Base-by-base conservation (phyloP, 2,888 invertebrate genomes). In the Osmoderma eremita region DNA sequence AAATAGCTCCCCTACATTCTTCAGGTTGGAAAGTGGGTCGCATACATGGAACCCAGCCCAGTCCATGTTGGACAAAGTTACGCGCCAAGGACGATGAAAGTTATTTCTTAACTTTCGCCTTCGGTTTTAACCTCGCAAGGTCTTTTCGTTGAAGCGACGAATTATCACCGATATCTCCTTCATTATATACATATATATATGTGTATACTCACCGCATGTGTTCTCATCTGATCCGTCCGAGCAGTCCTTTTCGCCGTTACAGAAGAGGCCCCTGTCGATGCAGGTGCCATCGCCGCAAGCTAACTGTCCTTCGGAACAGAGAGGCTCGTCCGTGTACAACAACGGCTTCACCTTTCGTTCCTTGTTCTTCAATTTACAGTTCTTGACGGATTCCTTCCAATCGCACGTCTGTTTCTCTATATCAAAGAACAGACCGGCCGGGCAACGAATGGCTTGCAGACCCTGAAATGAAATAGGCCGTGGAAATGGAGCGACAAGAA, bases 361-460 rank as follows among this genome's bases (percentile, higher is more conserved):
- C 81, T 95, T 95, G 83, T 91, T 93, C 86, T 94, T 94, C 76
- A 91, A 80, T 79, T 94, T 94, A 85, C 95, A 96, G 83, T 95
- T 95, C 82, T 93, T 94, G n/a, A 95, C 95, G 1, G 94, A 88
- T 71, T 91, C 93, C 81, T 93, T 95, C 95, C 95, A 96, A 81
- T 95, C 95, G 79, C 95, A 96, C 1, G 95, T 95, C 83, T 96
- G 95, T 82, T 95, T 94, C 81, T 95, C 95, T 78, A 95, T 94
- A 82, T 96, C 95, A 84, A 96, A 96, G 84, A 87, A 95, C 75
- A 96, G 85, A 83, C 95, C 95, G 65, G 95, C 94, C 45, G 95
- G 95, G 80, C 95, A 95, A 82, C 95, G 90, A 78, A 95, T 93
- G 24, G 94, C 95, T 88, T 95, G 94, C 58, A 95, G 89, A 79